Conservation (phyloP, 2,797 vertebrate genomes). For the Paguma larvata region DNA sequence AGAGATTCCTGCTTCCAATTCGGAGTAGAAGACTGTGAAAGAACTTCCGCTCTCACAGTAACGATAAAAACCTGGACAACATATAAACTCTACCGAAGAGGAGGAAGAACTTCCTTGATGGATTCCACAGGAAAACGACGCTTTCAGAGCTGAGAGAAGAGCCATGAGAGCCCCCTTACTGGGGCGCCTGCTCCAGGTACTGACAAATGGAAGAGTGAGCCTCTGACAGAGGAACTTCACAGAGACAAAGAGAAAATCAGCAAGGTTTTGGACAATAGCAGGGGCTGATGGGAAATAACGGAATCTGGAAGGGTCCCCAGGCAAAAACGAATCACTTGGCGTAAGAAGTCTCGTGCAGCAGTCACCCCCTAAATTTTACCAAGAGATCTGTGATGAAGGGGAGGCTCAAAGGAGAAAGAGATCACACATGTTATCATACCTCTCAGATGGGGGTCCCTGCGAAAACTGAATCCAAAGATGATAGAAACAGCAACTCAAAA, state of each 20-base stretch:
- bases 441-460: background rate
- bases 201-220: background rate
- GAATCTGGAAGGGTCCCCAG: background rate
- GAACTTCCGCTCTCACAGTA: background rate
- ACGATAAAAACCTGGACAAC: background rate
- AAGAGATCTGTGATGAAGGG: conserved; percentile 27
- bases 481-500: background rate
- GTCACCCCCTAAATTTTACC: background rate
- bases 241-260: background rate
- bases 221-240: background rate
- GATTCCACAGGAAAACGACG: background rate
- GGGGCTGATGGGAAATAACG: background rate
- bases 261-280: background rate
- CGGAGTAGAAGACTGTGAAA: background rate
- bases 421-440: background rate
- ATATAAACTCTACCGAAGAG: background rate
- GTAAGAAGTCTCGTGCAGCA: background rate
- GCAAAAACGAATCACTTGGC: background rate
- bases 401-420: background rate
- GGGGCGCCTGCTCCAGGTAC: background rate
- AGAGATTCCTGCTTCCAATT: background rate
- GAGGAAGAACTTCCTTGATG: background rate
- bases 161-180: background rate
- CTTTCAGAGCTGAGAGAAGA: background rate
- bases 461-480: background rate